phyloP scores from a whole-genome alignment of 2,888 invertebrate genomes.

The Limnephilus marmoratus region DNA sequence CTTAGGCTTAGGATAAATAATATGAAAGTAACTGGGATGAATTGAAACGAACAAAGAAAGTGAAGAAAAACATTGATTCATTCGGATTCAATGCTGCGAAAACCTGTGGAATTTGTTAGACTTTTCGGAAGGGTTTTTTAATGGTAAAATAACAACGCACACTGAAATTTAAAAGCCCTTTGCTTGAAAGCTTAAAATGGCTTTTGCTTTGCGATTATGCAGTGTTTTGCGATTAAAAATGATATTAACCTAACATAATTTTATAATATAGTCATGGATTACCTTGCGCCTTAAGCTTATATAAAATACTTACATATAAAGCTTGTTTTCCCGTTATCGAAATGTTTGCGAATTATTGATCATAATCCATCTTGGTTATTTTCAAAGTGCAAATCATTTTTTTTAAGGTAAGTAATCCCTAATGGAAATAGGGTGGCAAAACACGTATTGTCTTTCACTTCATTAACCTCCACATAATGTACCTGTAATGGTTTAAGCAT shows the following conservation, averaged over 20 bases:
- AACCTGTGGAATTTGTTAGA: background rate
- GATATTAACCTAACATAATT: too few relatives aligned
- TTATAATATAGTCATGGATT: background rate
- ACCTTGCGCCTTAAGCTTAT: background rate
- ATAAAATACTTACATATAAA: background rate
- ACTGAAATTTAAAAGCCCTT: background rate
- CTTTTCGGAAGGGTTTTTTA: background rate
- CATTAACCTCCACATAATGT: background rate
- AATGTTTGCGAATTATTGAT: background rate
- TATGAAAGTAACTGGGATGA: background rate
- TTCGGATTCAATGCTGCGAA: background rate
- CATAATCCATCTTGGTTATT: background rate
- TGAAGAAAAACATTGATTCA: background rate
- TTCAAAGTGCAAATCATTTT: too few relatives aligned
- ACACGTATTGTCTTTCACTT: background rate
- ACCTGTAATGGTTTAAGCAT: background rate
- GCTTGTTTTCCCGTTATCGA: too few relatives aligned
- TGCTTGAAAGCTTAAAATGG: background rate
- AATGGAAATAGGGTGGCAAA: background rate
- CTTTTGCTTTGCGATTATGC: background rate
- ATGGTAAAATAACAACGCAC: background rate
- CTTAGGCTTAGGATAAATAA: constrained; percentile 8
- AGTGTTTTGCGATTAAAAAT: too few relatives aligned
- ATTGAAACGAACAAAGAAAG: constrained; percentile 2
- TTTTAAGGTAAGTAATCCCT: too few relatives aligned